A percentile compares a stretch with the other conserved stretches of the same genome.
phyloP scores from a whole-genome alignment of 2,113 vertebrate species.

The Solenodon paradoxus region DNA sequence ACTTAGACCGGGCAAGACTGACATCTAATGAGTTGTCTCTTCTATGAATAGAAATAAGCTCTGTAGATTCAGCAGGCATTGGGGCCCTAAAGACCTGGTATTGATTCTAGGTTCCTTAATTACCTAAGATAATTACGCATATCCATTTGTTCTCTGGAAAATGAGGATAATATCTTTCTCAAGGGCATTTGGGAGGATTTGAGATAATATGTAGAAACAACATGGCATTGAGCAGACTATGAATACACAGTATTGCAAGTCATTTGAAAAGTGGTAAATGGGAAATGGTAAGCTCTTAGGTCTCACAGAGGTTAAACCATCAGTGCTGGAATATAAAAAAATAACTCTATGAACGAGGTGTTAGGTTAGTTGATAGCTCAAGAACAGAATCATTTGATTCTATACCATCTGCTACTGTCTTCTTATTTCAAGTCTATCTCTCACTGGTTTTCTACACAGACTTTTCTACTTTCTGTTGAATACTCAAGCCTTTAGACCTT shows the following conservation, averaged over 20 bases:
- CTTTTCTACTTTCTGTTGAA: background rate
- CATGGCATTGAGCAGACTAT: background rate
- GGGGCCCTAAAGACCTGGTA: background rate
- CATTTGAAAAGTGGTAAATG: background rate
- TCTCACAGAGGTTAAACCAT: background rate
- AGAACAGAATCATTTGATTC: background rate
- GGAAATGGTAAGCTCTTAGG: background rate
- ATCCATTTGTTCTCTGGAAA: constrained; percentile 3
- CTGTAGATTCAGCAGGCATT: background rate
- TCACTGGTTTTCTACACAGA: background rate
- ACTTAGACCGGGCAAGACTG: background rate
- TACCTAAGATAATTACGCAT: background rate
- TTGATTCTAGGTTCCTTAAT: background rate
- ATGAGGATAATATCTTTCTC: background rate
- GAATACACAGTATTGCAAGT: background rate
- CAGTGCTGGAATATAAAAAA: background rate
- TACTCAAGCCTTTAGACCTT: background rate
- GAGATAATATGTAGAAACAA: background rate
- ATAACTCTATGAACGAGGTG: background rate
- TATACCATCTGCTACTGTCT: background rate
- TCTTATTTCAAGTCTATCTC: background rate
- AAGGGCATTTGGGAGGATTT: background rate
- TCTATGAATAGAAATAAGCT: background rate
- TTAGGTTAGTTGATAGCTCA: background rate
- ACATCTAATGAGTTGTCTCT: background rate